phyloP scores from a whole-genome alignment of 2,888 invertebrate genomes.

The Ptilodon capucinus region DNA sequence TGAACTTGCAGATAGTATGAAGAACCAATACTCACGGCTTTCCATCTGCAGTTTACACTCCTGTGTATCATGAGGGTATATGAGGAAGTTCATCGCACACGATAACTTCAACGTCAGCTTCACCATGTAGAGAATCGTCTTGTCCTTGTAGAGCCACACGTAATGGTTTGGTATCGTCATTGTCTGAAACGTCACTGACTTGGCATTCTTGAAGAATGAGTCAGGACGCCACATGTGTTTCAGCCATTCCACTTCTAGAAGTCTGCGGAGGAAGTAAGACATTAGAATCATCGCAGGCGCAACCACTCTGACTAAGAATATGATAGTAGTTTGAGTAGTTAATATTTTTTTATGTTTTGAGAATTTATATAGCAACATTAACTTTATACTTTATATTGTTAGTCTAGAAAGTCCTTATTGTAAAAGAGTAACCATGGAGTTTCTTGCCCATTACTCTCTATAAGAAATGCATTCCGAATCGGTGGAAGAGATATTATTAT shows the following conservation, averaged over 20 bases:
- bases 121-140: constrained; percentile 84
- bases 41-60: constrained; percentile 97
- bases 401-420: too few relatives aligned
- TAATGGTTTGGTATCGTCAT: constrained; percentile 98
- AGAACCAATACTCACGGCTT: constrained; percentile 91
- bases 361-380: too few relatives aligned
- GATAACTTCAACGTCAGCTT: constrained; percentile 94
- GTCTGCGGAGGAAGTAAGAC: constrained; percentile 59
- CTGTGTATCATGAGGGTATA: constrained; percentile 97
- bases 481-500: too few relatives aligned
- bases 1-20: too few relatives aligned
- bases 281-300: background rate
- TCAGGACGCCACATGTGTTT: constrained; percentile 97
- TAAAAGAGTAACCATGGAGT: too few relatives aligned
- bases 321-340: too few relatives aligned
- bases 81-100: constrained; percentile 97
- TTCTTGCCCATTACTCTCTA: too few relatives aligned
- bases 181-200: constrained; percentile 95
- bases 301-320: too few relatives aligned
- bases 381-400: too few relatives aligned
- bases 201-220: constrained; percentile 96
- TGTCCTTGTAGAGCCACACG: constrained; percentile 91
- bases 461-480: too few relatives aligned
- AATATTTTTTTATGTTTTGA: too few relatives aligned
- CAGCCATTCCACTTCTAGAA: constrained; percentile 94